These are phyloP conservation scores for Sternotherus odoratus DNA, from an alignment of 2,797 vertebrate genomes.

Conservation along the genomic window DNA sequence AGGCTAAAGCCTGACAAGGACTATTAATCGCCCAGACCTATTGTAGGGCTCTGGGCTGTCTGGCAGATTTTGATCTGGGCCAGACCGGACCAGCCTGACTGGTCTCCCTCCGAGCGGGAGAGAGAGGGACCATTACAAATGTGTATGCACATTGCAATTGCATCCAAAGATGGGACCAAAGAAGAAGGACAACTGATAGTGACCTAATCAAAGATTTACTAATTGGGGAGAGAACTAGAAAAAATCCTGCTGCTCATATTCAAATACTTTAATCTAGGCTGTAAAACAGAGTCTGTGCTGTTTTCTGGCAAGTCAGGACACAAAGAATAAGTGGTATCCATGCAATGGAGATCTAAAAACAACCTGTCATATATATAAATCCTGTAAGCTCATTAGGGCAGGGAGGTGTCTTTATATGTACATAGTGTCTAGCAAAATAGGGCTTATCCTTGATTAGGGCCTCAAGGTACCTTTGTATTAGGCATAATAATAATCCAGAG, in stretches of 20 bases:
- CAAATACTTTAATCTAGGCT: not conserved
- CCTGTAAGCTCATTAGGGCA: not conserved
- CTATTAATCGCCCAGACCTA: no score
- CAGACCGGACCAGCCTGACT: no score
- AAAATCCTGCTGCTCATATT: not conserved
- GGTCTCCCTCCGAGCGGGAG: no score
- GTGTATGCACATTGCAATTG: rapidly evolving
- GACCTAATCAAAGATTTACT: not conserved
- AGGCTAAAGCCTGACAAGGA: no score
- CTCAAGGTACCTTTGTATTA: rapidly evolving
- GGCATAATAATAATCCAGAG: not conserved
- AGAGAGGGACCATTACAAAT: no score
- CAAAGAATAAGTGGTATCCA: not conserved
- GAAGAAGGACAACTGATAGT: not conserved
- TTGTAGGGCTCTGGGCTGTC: no score
- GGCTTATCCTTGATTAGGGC: not conserved
- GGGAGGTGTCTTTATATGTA: not conserved
- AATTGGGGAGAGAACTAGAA: not conserved
- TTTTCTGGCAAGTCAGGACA: not conserved
- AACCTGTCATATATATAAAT: not conserved
- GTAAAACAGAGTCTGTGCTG: not conserved
- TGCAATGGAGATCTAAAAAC: not conserved
- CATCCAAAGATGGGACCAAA: not conserved
- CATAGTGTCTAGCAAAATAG: rapidly evolving
- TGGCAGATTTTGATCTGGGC: no score